These are phyloP conservation scores for Melanotaenia duboulayi DNA, from an alignment of 2,113 vertebrate species.

Conservation along the genomic window DNA sequence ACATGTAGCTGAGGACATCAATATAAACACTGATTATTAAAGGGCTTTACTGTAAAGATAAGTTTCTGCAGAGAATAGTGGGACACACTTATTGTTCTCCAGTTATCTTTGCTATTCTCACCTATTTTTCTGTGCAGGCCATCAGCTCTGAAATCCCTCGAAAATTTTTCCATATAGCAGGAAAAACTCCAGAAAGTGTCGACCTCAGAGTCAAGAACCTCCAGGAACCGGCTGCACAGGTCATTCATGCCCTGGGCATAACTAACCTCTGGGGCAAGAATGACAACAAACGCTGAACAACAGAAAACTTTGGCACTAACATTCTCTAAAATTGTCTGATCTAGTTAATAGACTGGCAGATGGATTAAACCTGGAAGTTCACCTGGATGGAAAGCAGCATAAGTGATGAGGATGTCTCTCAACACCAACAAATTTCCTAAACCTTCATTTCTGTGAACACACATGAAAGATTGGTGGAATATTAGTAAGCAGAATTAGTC, in stretches of 20 bases:
- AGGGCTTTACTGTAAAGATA: no score
- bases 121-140: slow-evolving; percentile 85
- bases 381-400: slow-evolving; percentile 87
- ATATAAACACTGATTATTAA: no score
- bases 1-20: no score
- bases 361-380: slow-evolving; percentile 12
- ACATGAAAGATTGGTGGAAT: slow-evolving; percentile 14
- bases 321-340: neutral
- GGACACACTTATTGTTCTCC: neutral
- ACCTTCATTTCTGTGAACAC: slow-evolving; percentile 80
- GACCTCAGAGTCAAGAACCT: slow-evolving; percentile 84
- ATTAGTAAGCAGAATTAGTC: neutral
- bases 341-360: neutral
- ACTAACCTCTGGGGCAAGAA: slow-evolving; percentile 78
- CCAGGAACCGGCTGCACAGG: slow-evolving; percentile 85
- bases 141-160: slow-evolving; percentile 82
- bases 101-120: slow-evolving; percentile 21
- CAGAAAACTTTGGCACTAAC: neutral
- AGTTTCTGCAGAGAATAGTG: neutral
- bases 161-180: slow-evolving; percentile 85
- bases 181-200: slow-evolving; percentile 86
- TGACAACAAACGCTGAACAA: slow-evolving; percentile 1
- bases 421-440: slow-evolving; percentile 84
- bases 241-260: slow-evolving; percentile 88
- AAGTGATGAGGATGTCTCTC: slow-evolving; percentile 87